These are phyloP conservation scores for Steinernema scapterisci DNA, from an alignment of 2,888 invertebrate genomes.

Conservation along the genomic window DNA sequence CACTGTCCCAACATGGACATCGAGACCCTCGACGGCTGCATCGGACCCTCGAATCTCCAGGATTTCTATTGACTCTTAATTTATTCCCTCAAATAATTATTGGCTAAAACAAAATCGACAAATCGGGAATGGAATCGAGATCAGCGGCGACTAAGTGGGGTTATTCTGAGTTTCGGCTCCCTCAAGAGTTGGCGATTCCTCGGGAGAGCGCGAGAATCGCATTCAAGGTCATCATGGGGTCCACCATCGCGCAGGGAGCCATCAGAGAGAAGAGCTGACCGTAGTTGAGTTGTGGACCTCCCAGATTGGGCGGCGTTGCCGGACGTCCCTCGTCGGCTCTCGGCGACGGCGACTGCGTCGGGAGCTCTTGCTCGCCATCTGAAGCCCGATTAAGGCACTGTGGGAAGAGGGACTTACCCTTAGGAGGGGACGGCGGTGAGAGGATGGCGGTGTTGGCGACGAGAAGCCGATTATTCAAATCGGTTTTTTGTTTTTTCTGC, in stretches of 20 bases:
- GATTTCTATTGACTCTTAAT: background rate
- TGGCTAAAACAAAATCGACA: background rate
- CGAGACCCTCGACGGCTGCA: slow-evolving; percentile 3
- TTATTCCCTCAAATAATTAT: background rate
- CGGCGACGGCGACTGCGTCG: background rate
- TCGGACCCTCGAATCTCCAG: slow-evolving; percentile 5
- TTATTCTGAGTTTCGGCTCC: background rate
- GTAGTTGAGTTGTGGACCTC: slow-evolving; percentile 15
- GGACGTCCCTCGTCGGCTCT: background rate
- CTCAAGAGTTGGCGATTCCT: background rate
- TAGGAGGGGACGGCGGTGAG: background rate
- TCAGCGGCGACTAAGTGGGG: slow-evolving; percentile 12
- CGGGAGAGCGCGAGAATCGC: slow-evolving; percentile 21
- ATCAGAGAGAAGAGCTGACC: slow-evolving; percentile 29
- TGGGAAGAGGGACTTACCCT: background rate
- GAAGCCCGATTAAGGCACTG: background rate
- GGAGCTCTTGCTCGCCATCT: background rate
- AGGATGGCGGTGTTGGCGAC: background rate
- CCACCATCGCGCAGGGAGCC: slow-evolving; percentile 19
- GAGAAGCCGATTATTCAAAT: background rate
- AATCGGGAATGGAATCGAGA: slow-evolving; percentile 24
- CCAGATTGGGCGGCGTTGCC: background rate
- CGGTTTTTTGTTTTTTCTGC: slow-evolving; percentile 47
- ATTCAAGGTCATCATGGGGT: slow-evolving; percentile 2
- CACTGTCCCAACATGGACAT: slow-evolving; percentile 12